Base-by-base conservation (phyloP, 2,113 vertebrate species). In the Gavia stellata region DNA sequence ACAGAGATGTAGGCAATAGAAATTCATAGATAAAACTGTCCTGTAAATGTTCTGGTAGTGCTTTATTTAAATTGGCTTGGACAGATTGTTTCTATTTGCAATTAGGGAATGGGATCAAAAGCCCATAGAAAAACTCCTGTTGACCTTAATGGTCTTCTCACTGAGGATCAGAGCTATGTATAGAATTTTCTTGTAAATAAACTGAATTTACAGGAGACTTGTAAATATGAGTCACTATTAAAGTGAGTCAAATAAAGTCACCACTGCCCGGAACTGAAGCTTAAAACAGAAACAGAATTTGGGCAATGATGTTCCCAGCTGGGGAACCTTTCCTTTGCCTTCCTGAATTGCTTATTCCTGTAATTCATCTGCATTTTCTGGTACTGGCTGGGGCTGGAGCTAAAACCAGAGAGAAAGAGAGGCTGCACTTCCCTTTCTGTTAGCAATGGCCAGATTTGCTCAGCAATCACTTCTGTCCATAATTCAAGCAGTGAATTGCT, bases 401-500 rank as follows among this genome's bases (percentile, higher is more conserved):
- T 72, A 72, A 92, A 87, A 42, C 38, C 28, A n/a, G 33, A 53
- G 75, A 16, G 33, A 53, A 72, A 16, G n/a, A 42, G n/a, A 85
- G 16, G 4, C 17, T 94, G 24, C 50, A 73, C 75, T 95, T 95
- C 38, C 14, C 11, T 66, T 91, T 94, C 61, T 82, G 40, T 47
- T 85, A 65, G 84, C 40, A 59, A n/a, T 19, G 56, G 68, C 40
- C 38, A 71, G 56, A 65, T 92, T 82, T 91, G 70, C 81, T 95
- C 81, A 77, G 84, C 84, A 89, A 73, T 85, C 58, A 3, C 42
- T 95, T 91, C 78, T 80, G 86, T 71, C 74, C n/a, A 12, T 89
- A 91, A 95, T 90, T 92, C 78, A 92, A 92, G 78, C 3, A 2
- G 58, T 42, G 58, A 94, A 92, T 87, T 95, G 89, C 66, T n/a